phyloP scores from a whole-genome alignment of 2,113 vertebrate genomes.

The Zosterops lateralis region DNA sequence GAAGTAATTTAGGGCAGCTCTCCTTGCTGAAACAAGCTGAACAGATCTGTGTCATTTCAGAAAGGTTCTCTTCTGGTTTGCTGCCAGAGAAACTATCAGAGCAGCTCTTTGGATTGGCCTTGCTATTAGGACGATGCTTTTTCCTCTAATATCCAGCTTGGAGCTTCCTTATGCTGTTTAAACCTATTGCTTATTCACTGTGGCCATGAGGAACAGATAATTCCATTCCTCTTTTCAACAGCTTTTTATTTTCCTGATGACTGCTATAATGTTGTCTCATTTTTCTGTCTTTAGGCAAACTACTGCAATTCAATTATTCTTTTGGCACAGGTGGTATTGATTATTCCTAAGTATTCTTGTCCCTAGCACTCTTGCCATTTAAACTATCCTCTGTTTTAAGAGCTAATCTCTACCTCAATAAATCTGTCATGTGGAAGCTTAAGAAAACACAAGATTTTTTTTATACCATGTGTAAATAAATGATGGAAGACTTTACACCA shows the following conservation, averaged over 20 bases:
- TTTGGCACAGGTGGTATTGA: constrained; percentile 39
- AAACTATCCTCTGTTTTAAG: background rate
- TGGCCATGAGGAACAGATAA: background rate
- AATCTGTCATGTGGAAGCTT: background rate
- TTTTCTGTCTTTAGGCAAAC: constrained; percentile 40
- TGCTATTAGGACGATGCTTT: background rate
- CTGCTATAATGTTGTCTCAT: background rate
- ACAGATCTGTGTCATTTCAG: background rate
- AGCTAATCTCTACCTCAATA: background rate
- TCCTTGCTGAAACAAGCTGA: background rate
- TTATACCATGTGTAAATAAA: background rate
- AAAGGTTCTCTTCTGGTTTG: background rate
- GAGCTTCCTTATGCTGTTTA: background rate
- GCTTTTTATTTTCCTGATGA: constrained; percentile 35
- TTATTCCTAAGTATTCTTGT: constrained; percentile 22
- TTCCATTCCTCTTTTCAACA: background rate
- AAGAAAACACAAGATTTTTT: background rate
- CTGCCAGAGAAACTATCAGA: background rate
- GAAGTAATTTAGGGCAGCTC: background rate
- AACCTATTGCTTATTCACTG: background rate
- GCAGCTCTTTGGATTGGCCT: background rate
- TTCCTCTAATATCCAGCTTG: background rate
- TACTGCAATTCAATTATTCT: constrained; percentile 43
- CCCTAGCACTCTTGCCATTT: background rate
- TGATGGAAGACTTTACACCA: background rate